Percentiles rank a stretch among this genome's conserved stretches.
Conservation (phyloP, 2,888 invertebrate species). For the Zygaena filipendulae region DNA sequence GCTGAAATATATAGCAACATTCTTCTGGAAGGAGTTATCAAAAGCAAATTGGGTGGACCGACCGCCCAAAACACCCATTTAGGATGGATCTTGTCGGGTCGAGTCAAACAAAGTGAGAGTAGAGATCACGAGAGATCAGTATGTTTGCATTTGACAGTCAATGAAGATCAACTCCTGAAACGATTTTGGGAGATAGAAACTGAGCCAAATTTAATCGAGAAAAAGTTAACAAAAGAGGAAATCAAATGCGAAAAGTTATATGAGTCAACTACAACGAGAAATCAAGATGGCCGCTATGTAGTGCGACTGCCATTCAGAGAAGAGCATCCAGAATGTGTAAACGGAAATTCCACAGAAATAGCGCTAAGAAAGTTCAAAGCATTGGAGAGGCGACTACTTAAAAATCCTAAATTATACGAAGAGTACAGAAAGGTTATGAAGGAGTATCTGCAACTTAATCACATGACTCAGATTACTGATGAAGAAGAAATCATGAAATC, state of each 20-base stretch:
- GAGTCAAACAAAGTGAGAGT: not conserved
- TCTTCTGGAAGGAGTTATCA: constrained; percentile 15
- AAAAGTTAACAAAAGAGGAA: too few relatives aligned
- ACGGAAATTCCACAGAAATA: constrained; percentile 7
- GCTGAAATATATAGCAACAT: constrained; percentile 17
- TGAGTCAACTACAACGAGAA: too few relatives aligned
- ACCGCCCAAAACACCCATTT: constrained; percentile 18
- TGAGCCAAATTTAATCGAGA: constrained; percentile 6
- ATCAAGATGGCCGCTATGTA: too few relatives aligned
- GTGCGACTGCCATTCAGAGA: too few relatives aligned
- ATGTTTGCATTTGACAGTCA: constrained; percentile 2
- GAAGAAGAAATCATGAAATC: too few relatives aligned
- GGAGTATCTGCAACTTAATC: constrained; percentile 2
- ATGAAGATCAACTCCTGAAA: constrained; percentile 6
- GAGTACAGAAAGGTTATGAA: too few relatives aligned
- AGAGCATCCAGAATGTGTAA: too few relatives aligned
- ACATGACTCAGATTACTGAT: constrained; percentile 4
- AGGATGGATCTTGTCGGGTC: constrained; percentile 20
- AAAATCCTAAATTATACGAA: too few relatives aligned
- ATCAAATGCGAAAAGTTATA: too few relatives aligned
- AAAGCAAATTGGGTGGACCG: constrained; percentile 9
- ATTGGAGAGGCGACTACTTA: constrained; percentile 7
- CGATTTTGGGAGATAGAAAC: constrained; percentile 13
- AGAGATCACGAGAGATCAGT: constrained; percentile 1
- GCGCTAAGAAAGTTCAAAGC: constrained; percentile 7